Evolutionary conservation across 2,888 invertebrate species (phyloP).

Genomic region (Orchestes rusci): DNA sequence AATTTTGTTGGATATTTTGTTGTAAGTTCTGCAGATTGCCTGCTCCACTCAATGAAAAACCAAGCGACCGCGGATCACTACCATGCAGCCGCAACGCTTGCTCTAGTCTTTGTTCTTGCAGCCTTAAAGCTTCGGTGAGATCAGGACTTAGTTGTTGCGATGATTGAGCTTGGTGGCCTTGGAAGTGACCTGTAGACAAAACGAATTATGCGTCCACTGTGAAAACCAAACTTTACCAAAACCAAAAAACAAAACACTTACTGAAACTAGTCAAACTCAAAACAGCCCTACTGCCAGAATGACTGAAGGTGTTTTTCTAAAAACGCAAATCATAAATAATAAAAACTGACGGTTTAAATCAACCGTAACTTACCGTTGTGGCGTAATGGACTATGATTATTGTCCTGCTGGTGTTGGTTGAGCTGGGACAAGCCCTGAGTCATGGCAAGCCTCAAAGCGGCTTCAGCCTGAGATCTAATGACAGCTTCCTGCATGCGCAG

Average conservation of each 20-base stretch:
- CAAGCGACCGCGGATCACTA: constrained; percentile 69
- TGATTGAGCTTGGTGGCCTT: constrained; percentile 38
- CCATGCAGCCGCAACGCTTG: constrained; percentile 75
- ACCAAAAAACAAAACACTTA: constrained; percentile 20
- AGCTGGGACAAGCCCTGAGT: constrained; percentile 51
- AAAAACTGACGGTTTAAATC: constrained; percentile 3
- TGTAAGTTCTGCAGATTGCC: constrained; percentile 21
- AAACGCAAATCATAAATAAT: constrained; percentile 16
- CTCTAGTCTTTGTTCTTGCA: constrained; percentile 70
- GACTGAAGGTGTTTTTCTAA: constrained; percentile 24
- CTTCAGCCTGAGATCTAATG: constrained; percentile 78
- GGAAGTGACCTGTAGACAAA: constrained; percentile 34
- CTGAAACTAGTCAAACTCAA: too few species aligned
- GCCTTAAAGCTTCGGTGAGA: constrained; percentile 61
- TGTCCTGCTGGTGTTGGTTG: constrained; percentile 41
- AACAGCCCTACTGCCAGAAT: constrained; percentile 22
- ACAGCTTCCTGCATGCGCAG: constrained; percentile 59
- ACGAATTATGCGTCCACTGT: too few species aligned
- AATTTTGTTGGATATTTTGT: constrained; percentile 17
- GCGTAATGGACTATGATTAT: constrained; percentile 41
- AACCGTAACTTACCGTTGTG: constrained; percentile 38
- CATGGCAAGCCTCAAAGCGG: constrained; percentile 73
- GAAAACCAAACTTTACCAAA: constrained; percentile 1
- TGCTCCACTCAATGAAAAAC: constrained; percentile 57
- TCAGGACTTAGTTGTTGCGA: constrained; percentile 58